Percentiles rank a stretch among this genome's conserved stretches.
phyloP scores from a whole-genome alignment of 2,888 invertebrate genomes.

The Leucophenga montana region DNA sequence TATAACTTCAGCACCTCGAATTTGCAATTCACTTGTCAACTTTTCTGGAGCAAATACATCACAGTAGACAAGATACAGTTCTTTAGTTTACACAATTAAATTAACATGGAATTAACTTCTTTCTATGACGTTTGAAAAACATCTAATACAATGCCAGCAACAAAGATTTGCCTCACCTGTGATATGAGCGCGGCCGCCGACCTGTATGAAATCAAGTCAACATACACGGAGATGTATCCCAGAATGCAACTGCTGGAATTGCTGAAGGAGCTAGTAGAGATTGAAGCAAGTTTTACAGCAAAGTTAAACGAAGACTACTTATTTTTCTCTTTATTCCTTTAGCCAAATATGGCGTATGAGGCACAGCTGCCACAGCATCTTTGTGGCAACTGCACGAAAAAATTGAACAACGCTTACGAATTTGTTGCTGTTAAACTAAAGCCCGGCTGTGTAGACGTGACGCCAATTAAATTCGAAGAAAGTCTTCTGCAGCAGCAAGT shows the following conservation, averaged over 20 bases:
- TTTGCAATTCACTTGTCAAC: no score
- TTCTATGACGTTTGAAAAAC: no score
- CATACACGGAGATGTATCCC: background rate
- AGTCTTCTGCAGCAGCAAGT: no score
- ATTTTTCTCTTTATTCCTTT: background rate
- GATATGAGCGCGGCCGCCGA: no score
- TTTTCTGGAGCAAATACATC: no score
- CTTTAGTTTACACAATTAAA: no score
- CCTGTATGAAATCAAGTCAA: no score
- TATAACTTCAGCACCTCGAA: no score
- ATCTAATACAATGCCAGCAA: no score
- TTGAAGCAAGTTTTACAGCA: slow-evolving; percentile 42
- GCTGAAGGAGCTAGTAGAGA: slow-evolving; percentile 43
- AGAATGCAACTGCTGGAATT: background rate
- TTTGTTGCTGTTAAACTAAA: background rate
- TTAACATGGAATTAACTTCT: no score
- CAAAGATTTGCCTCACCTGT: no score
- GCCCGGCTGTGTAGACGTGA: background rate
- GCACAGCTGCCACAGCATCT: slow-evolving; percentile 53
- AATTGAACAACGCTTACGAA: slow-evolving; percentile 57
- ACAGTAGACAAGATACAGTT: no score
- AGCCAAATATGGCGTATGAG: slow-evolving; percentile 20
- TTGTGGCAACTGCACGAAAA: slow-evolving; percentile 56
- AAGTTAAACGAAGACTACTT: background rate
- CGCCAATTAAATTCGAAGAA: background rate